Conservation (phyloP, 1,140 invertebrate species). For the Epicauta chinensis region DNA sequence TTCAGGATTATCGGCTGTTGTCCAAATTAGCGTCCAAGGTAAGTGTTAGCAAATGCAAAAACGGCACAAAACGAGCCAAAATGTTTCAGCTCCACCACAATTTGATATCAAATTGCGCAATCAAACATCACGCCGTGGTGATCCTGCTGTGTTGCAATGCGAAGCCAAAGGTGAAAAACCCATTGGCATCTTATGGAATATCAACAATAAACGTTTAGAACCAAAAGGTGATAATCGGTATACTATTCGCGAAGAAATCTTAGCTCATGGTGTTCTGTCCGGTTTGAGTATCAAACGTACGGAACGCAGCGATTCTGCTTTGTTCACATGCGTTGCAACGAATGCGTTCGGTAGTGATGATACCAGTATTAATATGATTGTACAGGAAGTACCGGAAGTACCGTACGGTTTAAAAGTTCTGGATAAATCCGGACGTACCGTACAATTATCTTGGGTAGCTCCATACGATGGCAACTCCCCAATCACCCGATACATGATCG, state of each 20-base stretch:
- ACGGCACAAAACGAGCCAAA: not conserved
- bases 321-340: constrained; percentile 91
- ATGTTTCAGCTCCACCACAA: constrained; percentile 82
- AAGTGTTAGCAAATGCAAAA: constrained; percentile 14
- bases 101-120: constrained; percentile 89
- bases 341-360: constrained; percentile 94
- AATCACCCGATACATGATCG: constrained; percentile 82
- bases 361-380: constrained; percentile 91
- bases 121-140: constrained; percentile 81
- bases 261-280: constrained; percentile 78
- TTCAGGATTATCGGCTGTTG: constrained; percentile 86
- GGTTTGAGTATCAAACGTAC: constrained; percentile 85
- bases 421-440: constrained; percentile 83
- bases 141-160: constrained; percentile 88
- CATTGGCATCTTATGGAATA: constrained; percentile 93
- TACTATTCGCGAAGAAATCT: constrained; percentile 85
- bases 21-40: constrained; percentile 90
- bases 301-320: constrained; percentile 82
- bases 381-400: constrained; percentile 93
- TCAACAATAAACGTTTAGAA: constrained; percentile 86
- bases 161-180: constrained; percentile 96
- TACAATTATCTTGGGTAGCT: constrained; percentile 86
- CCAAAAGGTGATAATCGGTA: constrained; percentile 81
- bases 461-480: constrained; percentile 95
- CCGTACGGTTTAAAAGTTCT: constrained; percentile 86